phyloP scores from a whole-genome alignment of 2,888 invertebrate genomes.

The Volucella inflata region DNA sequence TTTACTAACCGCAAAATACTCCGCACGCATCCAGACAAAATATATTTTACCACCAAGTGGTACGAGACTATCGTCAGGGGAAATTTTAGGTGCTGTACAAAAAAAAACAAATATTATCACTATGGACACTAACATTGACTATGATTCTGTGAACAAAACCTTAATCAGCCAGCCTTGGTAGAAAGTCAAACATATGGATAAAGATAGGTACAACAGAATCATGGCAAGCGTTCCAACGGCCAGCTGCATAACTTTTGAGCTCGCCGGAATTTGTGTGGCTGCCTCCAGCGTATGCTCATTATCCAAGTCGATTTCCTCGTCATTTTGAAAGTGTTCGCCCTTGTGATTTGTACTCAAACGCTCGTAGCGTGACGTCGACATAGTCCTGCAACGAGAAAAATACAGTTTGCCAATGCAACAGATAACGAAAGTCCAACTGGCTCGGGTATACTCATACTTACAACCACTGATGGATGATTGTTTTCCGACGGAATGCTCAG shows the following conservation, averaged over 20 bases:
- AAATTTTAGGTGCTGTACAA: conserved; percentile 91
- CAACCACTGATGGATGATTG: conserved; percentile 4
- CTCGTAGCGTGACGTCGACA: conserved; percentile 81
- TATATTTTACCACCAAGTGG: conserved; percentile 95
- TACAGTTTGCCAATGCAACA: conserved; percentile 52
- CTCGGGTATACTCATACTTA: conserved; percentile 20
- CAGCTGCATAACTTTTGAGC: conserved; percentile 81
- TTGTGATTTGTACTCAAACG: conserved; percentile 79
- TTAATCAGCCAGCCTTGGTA: conserved; percentile 97
- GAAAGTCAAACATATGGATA: conserved; percentile 98
- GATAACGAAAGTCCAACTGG: conserved; percentile 27
- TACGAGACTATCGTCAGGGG: conserved; percentile 95
- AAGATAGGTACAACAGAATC: conserved; percentile 92
- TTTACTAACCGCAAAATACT: conserved; percentile 83
- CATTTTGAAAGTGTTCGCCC: conserved; percentile 76
- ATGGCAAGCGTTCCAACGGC: conserved; percentile 84
- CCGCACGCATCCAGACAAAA: conserved; percentile 90
- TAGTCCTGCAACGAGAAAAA: conserved; percentile 43
- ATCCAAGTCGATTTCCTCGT: conserved; percentile 80
- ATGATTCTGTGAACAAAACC: conserved; percentile 84
- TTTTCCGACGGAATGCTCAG: conserved; percentile 12
- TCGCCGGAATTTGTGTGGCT: conserved; percentile 69
- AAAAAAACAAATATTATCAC: conserved; percentile 50
- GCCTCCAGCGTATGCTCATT: conserved; percentile 67
- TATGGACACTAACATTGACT: background rate